phyloP scores from a whole-genome alignment of 2,797 vertebrate genomes.

The Peromyscus melanophrys region DNA sequence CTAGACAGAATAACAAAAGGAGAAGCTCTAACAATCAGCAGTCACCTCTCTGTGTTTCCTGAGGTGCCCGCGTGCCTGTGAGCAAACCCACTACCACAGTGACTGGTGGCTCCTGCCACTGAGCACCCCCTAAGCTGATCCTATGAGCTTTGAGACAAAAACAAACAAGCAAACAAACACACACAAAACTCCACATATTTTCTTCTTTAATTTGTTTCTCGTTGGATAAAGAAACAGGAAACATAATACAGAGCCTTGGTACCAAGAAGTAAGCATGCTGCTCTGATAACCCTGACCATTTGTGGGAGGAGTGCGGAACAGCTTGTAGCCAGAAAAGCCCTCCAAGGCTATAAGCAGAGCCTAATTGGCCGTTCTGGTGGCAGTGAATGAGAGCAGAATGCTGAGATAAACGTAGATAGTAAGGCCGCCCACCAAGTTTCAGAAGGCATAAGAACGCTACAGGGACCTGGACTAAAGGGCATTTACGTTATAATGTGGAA shows the following conservation, averaged over 20 bases:
- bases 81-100: not conserved
- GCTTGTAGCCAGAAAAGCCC: not conserved
- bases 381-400: no score
- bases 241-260: not conserved
- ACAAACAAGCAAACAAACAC: not conserved
- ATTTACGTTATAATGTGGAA: not conserved
- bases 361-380: not conserved
- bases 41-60: not conserved
- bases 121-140: not conserved
- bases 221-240: not conserved
- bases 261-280: not conserved
- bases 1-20: not conserved
- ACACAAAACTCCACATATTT: not conserved
- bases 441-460: not conserved
- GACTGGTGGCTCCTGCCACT: not conserved
- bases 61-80: accelerated
- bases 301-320: not conserved
- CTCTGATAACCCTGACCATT: not conserved
- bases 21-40: not conserved
- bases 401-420: not conserved
- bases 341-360: not conserved
- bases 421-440: not conserved
- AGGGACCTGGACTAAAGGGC: not conserved
- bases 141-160: not conserved
- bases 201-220: not conserved